Evolutionary conservation across 2,113 vertebrate genomes (phyloP).

Genomic region (Patagioenas fasciata): DNA sequence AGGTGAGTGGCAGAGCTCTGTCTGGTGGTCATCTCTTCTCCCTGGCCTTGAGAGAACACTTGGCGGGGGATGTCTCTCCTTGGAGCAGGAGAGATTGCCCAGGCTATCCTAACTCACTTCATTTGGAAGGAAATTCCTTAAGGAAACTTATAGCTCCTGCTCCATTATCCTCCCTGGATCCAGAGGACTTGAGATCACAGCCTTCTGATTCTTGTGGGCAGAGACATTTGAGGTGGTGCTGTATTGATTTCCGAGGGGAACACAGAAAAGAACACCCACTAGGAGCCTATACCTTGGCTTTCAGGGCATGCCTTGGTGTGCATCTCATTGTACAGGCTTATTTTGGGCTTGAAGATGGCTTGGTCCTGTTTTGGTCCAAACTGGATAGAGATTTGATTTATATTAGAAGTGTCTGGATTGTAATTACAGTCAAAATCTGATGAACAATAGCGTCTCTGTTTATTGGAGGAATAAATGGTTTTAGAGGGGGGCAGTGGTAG

Average conservation of each 20-base stretch:
- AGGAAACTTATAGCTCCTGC: not conserved
- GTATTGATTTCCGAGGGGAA: not conserved
- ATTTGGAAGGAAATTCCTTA: not conserved
- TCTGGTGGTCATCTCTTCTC: not conserved
- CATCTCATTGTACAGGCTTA: not conserved
- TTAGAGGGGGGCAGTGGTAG: not conserved
- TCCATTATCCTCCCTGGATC: not conserved
- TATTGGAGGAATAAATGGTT: not conserved
- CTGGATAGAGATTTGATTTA: not conserved
- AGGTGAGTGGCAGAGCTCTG: conserved; percentile 73
- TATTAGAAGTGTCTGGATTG: not conserved
- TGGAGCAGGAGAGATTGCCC: not conserved
- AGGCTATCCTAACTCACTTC: not conserved
- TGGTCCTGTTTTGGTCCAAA: not conserved
- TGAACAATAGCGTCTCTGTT: not conserved
- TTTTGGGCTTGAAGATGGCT: not conserved
- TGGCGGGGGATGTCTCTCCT: not conserved
- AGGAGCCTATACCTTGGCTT: not conserved
- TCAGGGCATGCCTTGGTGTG: not conserved
- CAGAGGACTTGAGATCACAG: not conserved
- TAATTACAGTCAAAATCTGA: not conserved
- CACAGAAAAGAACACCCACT: not conserved
- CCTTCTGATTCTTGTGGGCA: not conserved
- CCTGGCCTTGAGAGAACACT: not conserved
- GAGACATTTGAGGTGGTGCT: not conserved